phyloP scores from a whole-genome alignment of 2,888 invertebrate genomes.

The Ctena decussata region DNA sequence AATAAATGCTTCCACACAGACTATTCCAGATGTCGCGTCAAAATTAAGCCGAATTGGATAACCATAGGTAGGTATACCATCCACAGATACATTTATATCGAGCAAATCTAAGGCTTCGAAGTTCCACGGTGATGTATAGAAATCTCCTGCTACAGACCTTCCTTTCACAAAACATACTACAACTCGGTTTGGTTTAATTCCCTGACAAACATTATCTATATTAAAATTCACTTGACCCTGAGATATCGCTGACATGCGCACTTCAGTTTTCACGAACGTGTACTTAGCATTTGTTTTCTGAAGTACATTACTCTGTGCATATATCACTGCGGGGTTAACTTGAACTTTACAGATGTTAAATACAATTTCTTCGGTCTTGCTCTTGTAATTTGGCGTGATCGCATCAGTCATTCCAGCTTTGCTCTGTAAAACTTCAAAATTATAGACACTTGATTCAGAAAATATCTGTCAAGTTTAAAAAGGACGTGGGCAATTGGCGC shows the following conservation, averaged over 20 bases:
- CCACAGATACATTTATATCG: constrained; percentile 22
- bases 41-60: constrained; percentile 26
- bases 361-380: constrained; percentile 34
- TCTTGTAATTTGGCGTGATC: constrained; percentile 19
- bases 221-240: constrained; percentile 32
- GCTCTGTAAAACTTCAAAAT: constrained; percentile 40
- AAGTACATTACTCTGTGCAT: constrained; percentile 10
- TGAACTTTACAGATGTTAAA: constrained; percentile 1
- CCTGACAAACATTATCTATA: constrained; percentile 33
- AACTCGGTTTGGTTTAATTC: constrained; percentile 18
- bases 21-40: not conserved
- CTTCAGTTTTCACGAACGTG: constrained; percentile 27
- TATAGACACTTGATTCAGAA: constrained; percentile 27
- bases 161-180: constrained; percentile 40
- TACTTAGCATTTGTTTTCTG: constrained; percentile 30
- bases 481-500: not conserved
- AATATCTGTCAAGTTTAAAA: not conserved
- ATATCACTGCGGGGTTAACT: constrained; percentile 34
- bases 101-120: constrained; percentile 26
- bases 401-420: constrained; percentile 30
- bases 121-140: constrained; percentile 22
- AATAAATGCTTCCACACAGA: constrained; percentile 4
- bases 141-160: constrained; percentile 29
- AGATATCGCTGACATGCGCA: constrained; percentile 23
- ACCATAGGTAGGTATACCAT: constrained; percentile 21